Base-by-base conservation (phyloP, 2,888 invertebrate species). In the Drosophila paranaensis region DNA sequence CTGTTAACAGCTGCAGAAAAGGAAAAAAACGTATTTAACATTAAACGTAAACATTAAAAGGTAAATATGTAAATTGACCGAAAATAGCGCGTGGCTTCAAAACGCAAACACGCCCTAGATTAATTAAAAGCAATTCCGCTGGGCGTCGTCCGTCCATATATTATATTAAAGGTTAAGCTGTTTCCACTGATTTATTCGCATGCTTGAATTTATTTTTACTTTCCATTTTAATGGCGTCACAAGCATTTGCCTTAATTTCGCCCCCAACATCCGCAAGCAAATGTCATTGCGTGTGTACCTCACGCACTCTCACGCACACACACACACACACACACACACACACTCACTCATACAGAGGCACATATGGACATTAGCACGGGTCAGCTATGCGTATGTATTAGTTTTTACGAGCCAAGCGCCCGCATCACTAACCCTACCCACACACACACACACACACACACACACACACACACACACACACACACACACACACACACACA, bases 151-250 rank as follows among this genome's bases (percentile, higher is more conserved):
- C n/a, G n/a, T 4, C 30, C 27, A 40, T 66, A 25, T 64, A 53
- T 45, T 64, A 53, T 45, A 50, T 39, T 56, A 35, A 42, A 67
- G 65, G 61, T 58, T 62, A 75, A 62, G 56, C 45, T 53, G 27
- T 63, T 65, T 39, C 39, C 39, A 57, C 66, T 71, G 65, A 71
- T 62, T 72, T 56, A 70, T 79, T 75, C 60, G 69, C 74, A 50
- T 62, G 81, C 72, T 68, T 68, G 71, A 83, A 87, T 84, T 83
- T 83, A 75, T 67, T 84, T 76, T 71, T 73, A 73, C 66, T 84
- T 79, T 30, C 66, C 30, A 54, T 71, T 73, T 81, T 79, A 84
- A 87, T 78, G 76, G 68, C 74, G 79, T 64, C 70, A 63, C 79
- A 69, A 79, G 64, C 72, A 84, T 83, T 78, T 74, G 50, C 60